Evolutionary conservation across 2,888 invertebrate species (phyloP).

Genomic region (Lasioglossum marginatum): DNA sequence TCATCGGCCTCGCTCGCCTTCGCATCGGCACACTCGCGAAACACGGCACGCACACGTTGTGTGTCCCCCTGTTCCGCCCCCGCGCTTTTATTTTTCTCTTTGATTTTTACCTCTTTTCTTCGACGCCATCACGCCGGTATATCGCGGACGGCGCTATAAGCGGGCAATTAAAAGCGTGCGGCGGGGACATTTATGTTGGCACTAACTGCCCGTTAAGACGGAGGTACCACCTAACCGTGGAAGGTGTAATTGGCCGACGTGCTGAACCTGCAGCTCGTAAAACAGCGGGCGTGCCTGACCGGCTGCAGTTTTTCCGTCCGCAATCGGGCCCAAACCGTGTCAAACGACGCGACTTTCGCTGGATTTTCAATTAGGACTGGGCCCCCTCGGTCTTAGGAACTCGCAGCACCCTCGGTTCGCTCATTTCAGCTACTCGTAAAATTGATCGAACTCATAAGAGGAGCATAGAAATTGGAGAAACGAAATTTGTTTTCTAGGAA

Average conservation of each 20-base stretch:
- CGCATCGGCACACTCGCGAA: constrained; percentile 9
- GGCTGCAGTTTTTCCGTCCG: constrained; percentile 63
- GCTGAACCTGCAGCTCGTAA: constrained; percentile 81
- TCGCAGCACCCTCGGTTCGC: background rate
- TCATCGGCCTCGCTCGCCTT: constrained; percentile 30
- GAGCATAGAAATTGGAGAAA: background rate
- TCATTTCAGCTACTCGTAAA: background rate
- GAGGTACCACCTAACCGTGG: constrained; percentile 78
- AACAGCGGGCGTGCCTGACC: constrained; percentile 75
- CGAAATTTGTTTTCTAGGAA: background rate
- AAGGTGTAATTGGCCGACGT: constrained; percentile 82
- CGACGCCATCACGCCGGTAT: constrained; percentile 29
- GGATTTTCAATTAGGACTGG: constrained; percentile 32
- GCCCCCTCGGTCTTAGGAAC: background rate
- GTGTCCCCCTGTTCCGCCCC: constrained; percentile 17
- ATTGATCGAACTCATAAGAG: background rate
- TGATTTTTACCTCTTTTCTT: background rate
- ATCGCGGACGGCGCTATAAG: constrained; percentile 61
- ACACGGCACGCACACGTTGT: background rate
- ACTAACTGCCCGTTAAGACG: constrained; percentile 82
- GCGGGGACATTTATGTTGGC: constrained; percentile 80
- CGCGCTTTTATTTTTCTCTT: background rate
- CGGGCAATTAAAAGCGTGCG: constrained; percentile 80
- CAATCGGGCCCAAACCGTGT: constrained; percentile 13
- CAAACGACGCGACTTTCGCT: constrained; percentile 37